phyloP scores from a whole-genome alignment of 2,797 vertebrate genomes.

The Cyclura pinguis region DNA sequence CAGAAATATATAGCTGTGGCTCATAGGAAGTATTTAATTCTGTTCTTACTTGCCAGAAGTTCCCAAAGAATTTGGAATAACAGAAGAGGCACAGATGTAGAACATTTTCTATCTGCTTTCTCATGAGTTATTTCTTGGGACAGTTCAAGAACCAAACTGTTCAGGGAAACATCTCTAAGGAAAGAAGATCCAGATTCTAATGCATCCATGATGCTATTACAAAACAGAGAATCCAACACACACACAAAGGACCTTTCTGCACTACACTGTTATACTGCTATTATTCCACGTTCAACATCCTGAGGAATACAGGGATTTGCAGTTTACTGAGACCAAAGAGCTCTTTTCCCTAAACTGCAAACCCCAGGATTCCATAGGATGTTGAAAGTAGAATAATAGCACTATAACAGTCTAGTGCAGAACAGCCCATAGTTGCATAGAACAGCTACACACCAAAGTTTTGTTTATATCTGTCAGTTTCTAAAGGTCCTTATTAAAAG shows the following conservation, averaged over 20 bases:
- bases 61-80: neutral
- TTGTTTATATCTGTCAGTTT: neutral
- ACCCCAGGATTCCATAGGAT: too few species aligned
- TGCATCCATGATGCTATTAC: neutral
- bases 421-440: neutral
- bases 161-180: conserved; percentile 28
- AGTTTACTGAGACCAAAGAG: too few species aligned
- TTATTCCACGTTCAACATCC: too few species aligned
- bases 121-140: conserved; percentile 34
- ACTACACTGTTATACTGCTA: too few species aligned
- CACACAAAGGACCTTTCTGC: neutral
- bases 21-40: neutral
- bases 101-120: conserved; percentile 1
- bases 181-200: conserved; percentile 23
- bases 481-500: neutral
- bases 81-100: neutral
- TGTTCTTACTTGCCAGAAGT: neutral
- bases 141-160: conserved; percentile 20
- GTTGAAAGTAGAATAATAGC: too few species aligned
- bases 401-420: too few species aligned
- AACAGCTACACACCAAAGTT: neutral
- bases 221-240: neutral
- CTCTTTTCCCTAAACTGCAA: too few species aligned
- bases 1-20: neutral
- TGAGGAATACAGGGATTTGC: too few species aligned